Base-by-base conservation (phyloP, 2,797 vertebrate genomes). In the Anabas testudineus region DNA sequence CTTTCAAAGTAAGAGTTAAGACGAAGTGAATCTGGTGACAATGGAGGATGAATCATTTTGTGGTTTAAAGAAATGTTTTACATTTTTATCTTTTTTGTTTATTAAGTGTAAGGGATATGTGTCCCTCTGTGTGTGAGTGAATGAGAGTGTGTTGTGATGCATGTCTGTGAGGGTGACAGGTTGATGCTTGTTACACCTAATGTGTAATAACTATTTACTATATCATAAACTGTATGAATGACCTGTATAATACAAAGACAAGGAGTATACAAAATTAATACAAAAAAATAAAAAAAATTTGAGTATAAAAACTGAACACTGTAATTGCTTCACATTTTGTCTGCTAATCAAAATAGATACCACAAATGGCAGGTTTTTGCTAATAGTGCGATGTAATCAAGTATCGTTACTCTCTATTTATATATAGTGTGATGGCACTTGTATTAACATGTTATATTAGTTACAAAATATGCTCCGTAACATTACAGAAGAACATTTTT, bases 151-250 rank as follows among this genome's bases (percentile, higher is more conserved):
- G 61, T 73, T 48, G 76, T 86, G 87, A 76, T 90, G 90, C 88
- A 91, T 87, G 90, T 90, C 74, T 91, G 86, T 82, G 78, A 86
- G 61, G 64, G 48, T 88, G 86, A 74, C 61, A 66, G 67, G 68
- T 83, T 71, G 71, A 85, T 78, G 64, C 83, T 90, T 86, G 83
- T 91, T 80, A 78, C 67, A 65, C 74, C 75, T 82, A 51, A 82
- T 68, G 84, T 93, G 92, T 93, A 92, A 91, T 93, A 91, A 91
- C 82, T 88, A 91, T 91, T 90, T 91, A 90, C 81, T 86, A 89
- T 92, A 92, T 93, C 87, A 91, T 90, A 90, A 89, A 88, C 84
- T 89, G 92, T 93, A 93, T 90, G 90, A 94, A 89, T 92, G 82
- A 89, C 85, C 87, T 95, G 93, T 94, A 93, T 91, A 90, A 88